Evolutionary conservation across 2,797 vertebrate genomes (phyloP).

Genomic region (Kryptolebias ocellatus): DNA sequence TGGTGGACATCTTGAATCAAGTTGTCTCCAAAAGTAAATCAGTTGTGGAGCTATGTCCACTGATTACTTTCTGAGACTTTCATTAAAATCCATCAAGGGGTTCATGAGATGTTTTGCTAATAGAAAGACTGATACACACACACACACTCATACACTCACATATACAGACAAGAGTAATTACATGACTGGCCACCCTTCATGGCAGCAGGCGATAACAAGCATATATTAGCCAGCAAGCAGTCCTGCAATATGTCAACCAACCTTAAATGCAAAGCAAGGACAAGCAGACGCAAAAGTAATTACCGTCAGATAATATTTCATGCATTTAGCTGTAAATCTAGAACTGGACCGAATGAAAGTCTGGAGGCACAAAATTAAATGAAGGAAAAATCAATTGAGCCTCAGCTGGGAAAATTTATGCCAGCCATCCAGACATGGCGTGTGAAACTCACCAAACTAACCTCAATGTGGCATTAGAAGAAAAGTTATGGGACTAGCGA

Average conservation of each 20-base stretch:
- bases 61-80: too few species aligned
- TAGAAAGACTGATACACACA: too few species aligned
- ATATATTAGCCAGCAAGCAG: too few species aligned
- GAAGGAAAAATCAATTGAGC: background rate
- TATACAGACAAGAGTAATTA: too few species aligned
- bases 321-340: background rate
- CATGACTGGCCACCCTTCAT: too few species aligned
- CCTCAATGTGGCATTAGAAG: background rate
- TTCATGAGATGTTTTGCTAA: too few species aligned
- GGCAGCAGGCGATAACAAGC: too few species aligned
- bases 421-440: background rate
- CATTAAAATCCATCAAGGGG: too few species aligned
- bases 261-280: background rate
- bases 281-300: background rate
- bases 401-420: background rate
- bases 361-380: background rate
- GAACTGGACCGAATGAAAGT: background rate
- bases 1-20: too few species aligned
- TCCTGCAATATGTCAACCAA: background rate
- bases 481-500: background rate
- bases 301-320: background rate
- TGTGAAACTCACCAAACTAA: constrained; percentile 3
- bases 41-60: too few species aligned
- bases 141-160: too few species aligned
- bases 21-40: too few species aligned